Base-by-base conservation (phyloP, 2,888 invertebrate species). In the Drosophila demipolita region DNA sequence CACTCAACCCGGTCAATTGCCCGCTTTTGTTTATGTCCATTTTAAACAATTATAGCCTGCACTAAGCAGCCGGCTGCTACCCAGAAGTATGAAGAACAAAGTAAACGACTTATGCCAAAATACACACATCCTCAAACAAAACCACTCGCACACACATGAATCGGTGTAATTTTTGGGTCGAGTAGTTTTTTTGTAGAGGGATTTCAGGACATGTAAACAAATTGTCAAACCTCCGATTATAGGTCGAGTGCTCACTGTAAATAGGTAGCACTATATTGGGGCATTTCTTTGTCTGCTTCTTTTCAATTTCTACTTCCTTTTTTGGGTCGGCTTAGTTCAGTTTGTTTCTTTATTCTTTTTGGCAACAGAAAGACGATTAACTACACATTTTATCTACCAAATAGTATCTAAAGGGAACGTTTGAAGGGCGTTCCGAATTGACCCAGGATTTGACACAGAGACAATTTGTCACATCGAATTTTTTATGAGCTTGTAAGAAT, bases 1-100 rank as follows among this genome's bases (percentile, higher is more conserved):
- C 65, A 58, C 66, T 66, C 48, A 65, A 54, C n/a, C 57, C 61
- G 68, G 64, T 70, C 66, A 70, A 75, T 81, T 67, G 76, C 45
- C 54, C 36, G 80, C 59, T 53, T 62, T 82, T 81, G 80, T 81
- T 81, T 82, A 82, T 82, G 76, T 54, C 57, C 79, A 79, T 79
- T 82, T 76, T 45, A 71, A 76, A 76, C 76, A 76, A 82, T 82
- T 82, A 82, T 63, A 20, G 55, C 77, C 42, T 63, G 53, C 65
- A 20, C 42, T n/a, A 17, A 5, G n/a, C 32, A 23, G 15, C 17
- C 1, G 50, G 2, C 42, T 42, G 20, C 12, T 12, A 45, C 20
- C 3, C 45, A 45, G n/a, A 8, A 11, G 48, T 36, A 77, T 69
- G 70, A 73, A 73, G 79, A 63, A 70, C 66, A 80, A 77, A 49